Evolutionary conservation across 1,140 invertebrate genomes (phyloP), one percentile per base, ranked within the genome.

Genomic region (Agraylea sexmaculata): DNA sequence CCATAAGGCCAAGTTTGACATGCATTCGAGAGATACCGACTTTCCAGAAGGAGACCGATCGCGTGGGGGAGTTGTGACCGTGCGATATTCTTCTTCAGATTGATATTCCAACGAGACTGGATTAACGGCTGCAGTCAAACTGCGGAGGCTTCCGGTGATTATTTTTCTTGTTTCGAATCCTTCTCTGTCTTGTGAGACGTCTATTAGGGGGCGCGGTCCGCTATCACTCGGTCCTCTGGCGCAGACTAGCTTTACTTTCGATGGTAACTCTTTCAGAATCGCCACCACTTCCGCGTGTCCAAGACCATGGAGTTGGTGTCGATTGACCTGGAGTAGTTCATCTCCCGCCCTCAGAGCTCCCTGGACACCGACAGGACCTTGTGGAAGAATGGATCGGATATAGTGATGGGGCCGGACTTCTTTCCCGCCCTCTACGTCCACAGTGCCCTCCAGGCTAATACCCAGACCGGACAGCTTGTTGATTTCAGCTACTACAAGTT

Each of bases 1-100:
- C 92, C 92, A 96, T 76, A 95, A 84, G 11, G 89, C 89, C 38
- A 94, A 59, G 2, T 87, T 86, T 17, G 84, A 85, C 1, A 93
- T 74, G 45, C 86, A 88, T 67, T 96, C 90, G 30, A 96, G 59
- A n/a, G 88, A 93, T n/a, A 83, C 69, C 2, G 85, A 89, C 35
- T 84, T 87, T 52, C 81, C 81, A 21, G 77, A 68, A 46, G 77
- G 64, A 42, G 77, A 71, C 46, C 73, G 70, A 47, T 78, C 75
- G n/a, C n/a, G n/a, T n/a, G n/a, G n/a, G 16, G 77, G 76, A 16
- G 73, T 55, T 23, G 75, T 78, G 4, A 73, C 73, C 1, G 75
- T 74, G 52, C 79, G 81, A 4, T 80, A 84, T 4, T 82, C 83
- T 50, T 77, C 75, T 16, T 89, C 69, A 37, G 80, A 80, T n/a